A percentile compares a stretch with the other conserved stretches of the same genome.
These are phyloP conservation scores for Temnothorax nylanderi DNA, from an alignment of 1,140 invertebrate genomes.

Conservation along the genomic window DNA sequence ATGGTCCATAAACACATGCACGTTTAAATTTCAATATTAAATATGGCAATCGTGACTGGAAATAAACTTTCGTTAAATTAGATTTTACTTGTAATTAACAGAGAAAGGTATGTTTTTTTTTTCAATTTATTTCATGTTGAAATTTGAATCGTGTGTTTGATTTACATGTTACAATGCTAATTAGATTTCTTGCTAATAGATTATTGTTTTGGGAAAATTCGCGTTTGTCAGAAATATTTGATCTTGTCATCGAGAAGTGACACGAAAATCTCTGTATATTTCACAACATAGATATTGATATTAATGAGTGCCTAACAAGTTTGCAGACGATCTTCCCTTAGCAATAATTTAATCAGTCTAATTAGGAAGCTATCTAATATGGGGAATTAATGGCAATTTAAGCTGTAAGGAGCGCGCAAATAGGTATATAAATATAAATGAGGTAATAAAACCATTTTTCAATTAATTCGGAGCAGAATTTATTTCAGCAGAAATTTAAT, in stretches of 20 bases:
- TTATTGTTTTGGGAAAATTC: slow-evolving; percentile 7
- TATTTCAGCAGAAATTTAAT: slow-evolving; percentile 51
- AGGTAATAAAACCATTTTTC: slow-evolving; percentile 46
- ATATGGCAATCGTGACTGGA: slow-evolving; percentile 16
- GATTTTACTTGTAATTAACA: slow-evolving; percentile 18
- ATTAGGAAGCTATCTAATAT: slow-evolving; percentile 50
- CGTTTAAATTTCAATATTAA: slow-evolving; percentile 38
- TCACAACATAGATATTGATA: not conserved
- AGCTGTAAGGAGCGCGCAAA: slow-evolving; percentile 19
- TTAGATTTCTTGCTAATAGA: slow-evolving; percentile 24
- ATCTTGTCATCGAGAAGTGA: not conserved
- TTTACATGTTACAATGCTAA: slow-evolving; percentile 27
- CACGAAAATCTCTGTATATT: not conserved
- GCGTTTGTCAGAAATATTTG: slow-evolving; percentile 5
- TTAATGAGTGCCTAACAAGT: not conserved
- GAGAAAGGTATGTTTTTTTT: slow-evolving; percentile 1
- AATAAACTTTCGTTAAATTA: slow-evolving; percentile 34
- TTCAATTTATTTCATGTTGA: slow-evolving; percentile 19
- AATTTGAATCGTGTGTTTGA: not conserved
- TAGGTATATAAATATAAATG: slow-evolving; percentile 36
- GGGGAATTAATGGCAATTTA: slow-evolving; percentile 40
- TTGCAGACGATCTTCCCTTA: not conserved
- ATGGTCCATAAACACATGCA: not conserved
- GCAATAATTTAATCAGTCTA: slow-evolving; percentile 55
- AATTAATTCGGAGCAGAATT: slow-evolving; percentile 51